These are phyloP conservation scores for Radopholus similis DNA, from an alignment of 1,140 invertebrate species.

Conservation along the genomic window DNA sequence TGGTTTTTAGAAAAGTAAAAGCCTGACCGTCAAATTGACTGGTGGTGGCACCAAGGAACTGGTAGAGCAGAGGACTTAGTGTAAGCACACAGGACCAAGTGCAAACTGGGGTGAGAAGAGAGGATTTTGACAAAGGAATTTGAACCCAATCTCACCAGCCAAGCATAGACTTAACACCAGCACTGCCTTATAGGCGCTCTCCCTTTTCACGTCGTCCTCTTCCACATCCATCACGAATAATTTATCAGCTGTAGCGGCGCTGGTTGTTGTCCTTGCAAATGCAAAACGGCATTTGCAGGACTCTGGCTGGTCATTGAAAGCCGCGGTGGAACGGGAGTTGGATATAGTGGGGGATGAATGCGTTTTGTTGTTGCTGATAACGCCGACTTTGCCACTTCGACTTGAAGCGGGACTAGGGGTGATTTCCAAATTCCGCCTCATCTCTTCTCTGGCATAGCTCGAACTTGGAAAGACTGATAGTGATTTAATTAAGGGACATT, in stretches of 20 bases:
- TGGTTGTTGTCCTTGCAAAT: background rate
- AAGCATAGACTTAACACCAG: slow-evolving; percentile 38
- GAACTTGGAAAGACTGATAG: too few relatives aligned
- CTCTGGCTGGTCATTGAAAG: too few relatives aligned
- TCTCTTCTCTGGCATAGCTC: too few relatives aligned
- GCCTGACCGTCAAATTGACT: slow-evolving; percentile 34
- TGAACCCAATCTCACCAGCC: slow-evolving; percentile 1
- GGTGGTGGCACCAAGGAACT: slow-evolving; percentile 36
- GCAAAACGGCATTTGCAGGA: background rate
- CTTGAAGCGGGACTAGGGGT: too few relatives aligned
- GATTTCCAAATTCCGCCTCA: too few relatives aligned
- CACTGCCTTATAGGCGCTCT: slow-evolving; percentile 43
- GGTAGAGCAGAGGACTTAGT: slow-evolving; percentile 32
- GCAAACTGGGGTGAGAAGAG: slow-evolving; percentile 12
- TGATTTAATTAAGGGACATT: too few relatives aligned
- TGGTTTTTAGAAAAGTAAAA: background rate
- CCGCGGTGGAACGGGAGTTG: background rate
- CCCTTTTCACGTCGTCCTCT: slow-evolving; percentile 24
- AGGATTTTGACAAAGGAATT: background rate
- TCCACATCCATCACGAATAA: slow-evolving; percentile 8
- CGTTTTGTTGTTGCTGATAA: background rate
- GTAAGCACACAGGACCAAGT: slow-evolving; percentile 36
- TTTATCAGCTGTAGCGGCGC: too few relatives aligned
- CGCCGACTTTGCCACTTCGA: background rate
- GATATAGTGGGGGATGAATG: background rate